Base-by-base conservation (phyloP, 2,888 invertebrate species). In the Spodoptera littoralis region DNA sequence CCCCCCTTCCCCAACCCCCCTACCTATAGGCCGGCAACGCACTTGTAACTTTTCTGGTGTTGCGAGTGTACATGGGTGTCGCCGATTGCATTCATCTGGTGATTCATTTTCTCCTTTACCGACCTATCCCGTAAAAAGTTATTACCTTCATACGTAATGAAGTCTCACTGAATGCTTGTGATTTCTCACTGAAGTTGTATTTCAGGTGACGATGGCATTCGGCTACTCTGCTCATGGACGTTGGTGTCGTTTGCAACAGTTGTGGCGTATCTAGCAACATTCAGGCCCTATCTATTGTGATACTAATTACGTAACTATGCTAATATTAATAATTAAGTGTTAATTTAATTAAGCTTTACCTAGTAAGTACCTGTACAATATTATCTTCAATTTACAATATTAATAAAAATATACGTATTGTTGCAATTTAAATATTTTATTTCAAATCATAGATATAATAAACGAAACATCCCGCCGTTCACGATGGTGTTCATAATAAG, bases 221-320 rank as follows among this genome's bases (percentile, higher is more conserved):
- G 41, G 30, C 61, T 75, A 9, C 65, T 72, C 60, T 66, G 69
- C 49, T 77, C 83, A 8, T 81, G 83, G 82, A 22, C 60, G 22
- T 60, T 84, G 52, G 60, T 79, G 48, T 47, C 70, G 36, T 54
- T 64, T 12, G 78, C 80, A 42, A 70, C 73, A 41, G 46, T 72
- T 44, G 43, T 76, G 58, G 55, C 72, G 44, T 67, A 66, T 61
- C 58, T 80, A 47, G 57, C 66, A 30, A 62, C 65, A 59, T 42
- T 69, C 54, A 77, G 61, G 79, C 58, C 50, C 45, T 46, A 50
- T 67, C 65, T 58, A 70, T 76, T 85, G 86, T 88, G 87, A 87
- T 86, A 86, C 79, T 85, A 86, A 87, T 82, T 70, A 79, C 62
- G 65, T 73, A 66, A 67, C 41, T 70, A 70, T 36, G 57, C 43